Evolutionary conservation across 2,797 vertebrate species (phyloP).

Genomic region (Lateolabrax maculatus): DNA sequence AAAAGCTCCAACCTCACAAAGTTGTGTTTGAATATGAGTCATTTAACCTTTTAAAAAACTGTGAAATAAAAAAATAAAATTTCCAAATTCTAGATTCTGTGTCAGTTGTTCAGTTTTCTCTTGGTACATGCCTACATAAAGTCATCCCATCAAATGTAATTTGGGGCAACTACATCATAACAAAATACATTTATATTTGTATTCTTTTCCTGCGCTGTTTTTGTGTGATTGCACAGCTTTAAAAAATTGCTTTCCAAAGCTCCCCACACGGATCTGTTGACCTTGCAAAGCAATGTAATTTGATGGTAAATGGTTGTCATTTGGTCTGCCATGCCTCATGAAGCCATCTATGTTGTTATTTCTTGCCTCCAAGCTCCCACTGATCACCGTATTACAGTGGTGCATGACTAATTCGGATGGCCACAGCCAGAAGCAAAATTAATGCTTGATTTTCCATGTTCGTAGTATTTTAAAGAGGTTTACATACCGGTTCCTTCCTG

Average conservation of each 20-base stretch:
- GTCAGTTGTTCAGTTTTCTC: background rate
- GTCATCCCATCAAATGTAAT: background rate
- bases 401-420: slow-evolving; percentile 84
- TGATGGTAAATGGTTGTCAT: slow-evolving; percentile 81
- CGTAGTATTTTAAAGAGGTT: slow-evolving; percentile 9
- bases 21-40: background rate
- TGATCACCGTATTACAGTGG: slow-evolving; percentile 81
- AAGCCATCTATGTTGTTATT: slow-evolving; percentile 81
- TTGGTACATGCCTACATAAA: background rate
- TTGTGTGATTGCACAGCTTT: slow-evolving; percentile 56
- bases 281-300: slow-evolving; percentile 80
- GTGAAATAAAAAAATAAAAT: background rate
- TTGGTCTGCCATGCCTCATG: slow-evolving; percentile 82
- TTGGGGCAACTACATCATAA: background rate
- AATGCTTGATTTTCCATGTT: slow-evolving; percentile 59
- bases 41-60: background rate
- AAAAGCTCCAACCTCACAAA: background rate
- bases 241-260: slow-evolving; percentile 49
- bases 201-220: slow-evolving; percentile 26
- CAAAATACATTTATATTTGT: slow-evolving; percentile 31
- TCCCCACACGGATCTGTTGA: slow-evolving; percentile 70
- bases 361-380: slow-evolving; percentile 75
- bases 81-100: background rate
- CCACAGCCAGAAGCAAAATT: slow-evolving; percentile 57
- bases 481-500: background rate